Percentiles rank a stretch among this genome's conserved stretches.
Evolutionary conservation across 2,797 vertebrate species (phyloP).

Genomic region (Sebastes wilsoni): DNA sequence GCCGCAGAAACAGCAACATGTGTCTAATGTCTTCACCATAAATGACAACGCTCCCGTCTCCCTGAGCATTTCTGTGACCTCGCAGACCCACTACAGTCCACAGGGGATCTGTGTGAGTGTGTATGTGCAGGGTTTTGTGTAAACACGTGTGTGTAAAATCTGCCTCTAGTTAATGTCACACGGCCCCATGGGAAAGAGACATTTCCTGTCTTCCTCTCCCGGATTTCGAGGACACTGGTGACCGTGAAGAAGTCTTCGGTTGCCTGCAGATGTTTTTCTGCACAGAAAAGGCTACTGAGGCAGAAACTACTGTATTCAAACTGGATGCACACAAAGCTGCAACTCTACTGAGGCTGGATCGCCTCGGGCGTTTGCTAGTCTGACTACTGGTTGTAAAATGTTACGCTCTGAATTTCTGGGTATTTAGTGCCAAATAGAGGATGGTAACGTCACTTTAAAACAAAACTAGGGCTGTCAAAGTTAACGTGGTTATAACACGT

Average conservation of each 20-base stretch:
- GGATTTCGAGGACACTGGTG: slow-evolving; percentile 14
- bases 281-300: background rate
- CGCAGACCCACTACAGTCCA: background rate
- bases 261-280: slow-evolving; percentile 36
- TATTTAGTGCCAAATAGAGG: background rate
- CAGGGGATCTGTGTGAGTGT: background rate
- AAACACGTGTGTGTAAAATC: slow-evolving; percentile 40
- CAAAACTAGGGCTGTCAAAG: background rate
- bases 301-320: slow-evolving; percentile 20
- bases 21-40: slow-evolving; percentile 30
- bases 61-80: slow-evolving; percentile 20
- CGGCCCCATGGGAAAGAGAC: slow-evolving; percentile 44
- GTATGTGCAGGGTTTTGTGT: slow-evolving; percentile 29
- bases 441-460: background rate
- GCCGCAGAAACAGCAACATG: slow-evolving; percentile 31
- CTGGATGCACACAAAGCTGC: background rate
- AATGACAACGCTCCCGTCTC: slow-evolving; percentile 19
- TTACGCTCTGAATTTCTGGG: background rate
- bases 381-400: background rate
- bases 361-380: slow-evolving; percentile 10
- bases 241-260: slow-evolving; percentile 2
- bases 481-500: too few relatives aligned
- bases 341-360: slow-evolving; percentile 1
- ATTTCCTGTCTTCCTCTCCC: slow-evolving; percentile 55
- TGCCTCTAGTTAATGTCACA: slow-evolving; percentile 60